Evolutionary conservation across 2,888 invertebrate species (phyloP), one percentile per base, ranked within the genome.

Genomic region (Lobophora halterata): DNA sequence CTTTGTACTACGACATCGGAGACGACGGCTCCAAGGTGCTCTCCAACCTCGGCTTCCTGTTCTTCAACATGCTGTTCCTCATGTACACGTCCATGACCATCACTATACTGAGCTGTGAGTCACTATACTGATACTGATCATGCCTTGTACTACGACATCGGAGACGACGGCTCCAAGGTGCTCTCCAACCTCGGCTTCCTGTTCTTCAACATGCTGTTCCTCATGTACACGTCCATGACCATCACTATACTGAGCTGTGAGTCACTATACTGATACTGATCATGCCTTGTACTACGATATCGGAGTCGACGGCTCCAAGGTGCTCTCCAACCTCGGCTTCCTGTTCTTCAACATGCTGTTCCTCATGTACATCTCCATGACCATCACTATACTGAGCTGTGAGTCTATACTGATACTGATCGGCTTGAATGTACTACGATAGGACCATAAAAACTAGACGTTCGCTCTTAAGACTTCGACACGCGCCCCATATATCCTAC

Each of bases 81-180:
- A 98, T 98, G 97, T 99, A 98, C 89, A 97, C 98, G 0, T 97
- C 98, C n/a, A 97, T 99, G 94, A 99, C 98, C 74, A 98, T 98
- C 63, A 99, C 98, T 25, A 97, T 99, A 66, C 90, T 99, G 55
- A 98, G 98, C 65, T 98, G 97, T 97, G 87, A 93, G 95, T 91
- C n/a, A n/a, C n/a, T n/a, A n/a, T n/a, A n/a, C n/a, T n/a, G n/a
- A n/a, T n/a, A n/a, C n/a, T n/a, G n/a, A n/a, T n/a, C n/a, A n/a
- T 46, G 94, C 97, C 33, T 90, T 98, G 48, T 98, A 98, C 86
- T 97, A 96, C 77, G 95, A 97, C 72, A 97, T 97, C 67, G 98
- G 98, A 45, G 95, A 98, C 71, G 97, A 98, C 79, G 98, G 97
- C 58, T 94, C 95, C 58, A 98, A 98, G 83, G 97, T 97, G 43